These are phyloP conservation scores for Etia nguti DNA, from an alignment of 2,113 vertebrate genomes.

Conservation along the genomic window DNA sequence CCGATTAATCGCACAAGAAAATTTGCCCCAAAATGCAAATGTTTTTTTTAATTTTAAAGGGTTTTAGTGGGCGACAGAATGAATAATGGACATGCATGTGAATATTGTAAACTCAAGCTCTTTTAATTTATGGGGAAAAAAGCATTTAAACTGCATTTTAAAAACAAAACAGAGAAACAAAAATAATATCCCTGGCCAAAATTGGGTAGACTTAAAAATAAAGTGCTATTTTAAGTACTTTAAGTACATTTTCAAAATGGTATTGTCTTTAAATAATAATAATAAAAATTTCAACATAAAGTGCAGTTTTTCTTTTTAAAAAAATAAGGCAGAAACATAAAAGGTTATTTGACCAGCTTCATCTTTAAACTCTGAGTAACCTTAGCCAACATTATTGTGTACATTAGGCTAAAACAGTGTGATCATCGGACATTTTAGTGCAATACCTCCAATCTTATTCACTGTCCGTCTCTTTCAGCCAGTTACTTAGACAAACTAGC, in stretches of 20 bases:
- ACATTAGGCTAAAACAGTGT: background rate
- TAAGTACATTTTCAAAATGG: background rate
- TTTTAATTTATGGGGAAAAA: background rate
- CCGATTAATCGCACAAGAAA: background rate
- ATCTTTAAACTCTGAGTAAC: background rate
- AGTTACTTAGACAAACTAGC: too few relatives aligned
- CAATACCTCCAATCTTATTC: too few relatives aligned
- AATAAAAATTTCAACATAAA: background rate
- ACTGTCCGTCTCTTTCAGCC: too few relatives aligned
- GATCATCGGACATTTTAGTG: background rate
- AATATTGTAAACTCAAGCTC: background rate
- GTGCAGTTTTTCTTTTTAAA: too few relatives aligned
- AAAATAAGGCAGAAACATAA: too few relatives aligned
- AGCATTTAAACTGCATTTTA: background rate
- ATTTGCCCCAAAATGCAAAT: background rate
- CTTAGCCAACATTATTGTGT: background rate
- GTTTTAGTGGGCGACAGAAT: background rate
- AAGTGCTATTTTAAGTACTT: background rate
- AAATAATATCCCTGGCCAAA: background rate
- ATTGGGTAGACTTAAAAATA: background rate
- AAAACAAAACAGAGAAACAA: background rate
- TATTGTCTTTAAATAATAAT: background rate
- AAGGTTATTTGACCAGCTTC: too few relatives aligned
- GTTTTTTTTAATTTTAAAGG: background rate
- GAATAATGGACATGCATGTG: background rate